phyloP scores from a whole-genome alignment of 2,113 vertebrate species.

The Peromyscus leucopus region DNA sequence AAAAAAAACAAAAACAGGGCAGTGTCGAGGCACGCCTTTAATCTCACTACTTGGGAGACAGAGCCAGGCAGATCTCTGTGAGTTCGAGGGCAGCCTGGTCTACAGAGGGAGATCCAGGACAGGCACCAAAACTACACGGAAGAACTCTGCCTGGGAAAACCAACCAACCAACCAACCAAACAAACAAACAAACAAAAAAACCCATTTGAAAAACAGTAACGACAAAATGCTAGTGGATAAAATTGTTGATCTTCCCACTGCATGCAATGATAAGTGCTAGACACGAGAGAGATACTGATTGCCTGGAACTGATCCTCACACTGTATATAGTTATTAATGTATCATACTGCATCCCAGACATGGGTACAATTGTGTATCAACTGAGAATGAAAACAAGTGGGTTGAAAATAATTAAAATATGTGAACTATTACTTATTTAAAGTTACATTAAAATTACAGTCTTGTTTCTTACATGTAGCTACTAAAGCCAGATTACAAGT shows the following conservation, averaged over 20 bases:
- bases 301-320: not conserved
- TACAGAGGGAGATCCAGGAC: no score
- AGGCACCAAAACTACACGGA: no score
- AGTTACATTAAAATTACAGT: not conserved
- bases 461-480: not conserved
- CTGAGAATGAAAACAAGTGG: not conserved
- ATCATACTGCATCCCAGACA: not conserved
- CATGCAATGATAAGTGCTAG: not conserved
- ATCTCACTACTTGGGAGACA: no score
- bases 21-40: no score
- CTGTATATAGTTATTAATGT: no score
- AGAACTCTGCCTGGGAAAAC: no score
- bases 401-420: not conserved
- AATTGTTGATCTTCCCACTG: not conserved
- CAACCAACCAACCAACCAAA: no score
- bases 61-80: no score
- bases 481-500: not conserved
- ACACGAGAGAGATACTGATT: not conserved
- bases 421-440: slow-evolving; percentile 14
- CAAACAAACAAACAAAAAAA: no score
- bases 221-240: not conserved
- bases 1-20: not conserved
- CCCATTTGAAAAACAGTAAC: not conserved
- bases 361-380: not conserved
- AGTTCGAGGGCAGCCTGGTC: no score